Base-by-base conservation (phyloP, 2,113 vertebrate species). In the Aldabrachelys gigantea region DNA sequence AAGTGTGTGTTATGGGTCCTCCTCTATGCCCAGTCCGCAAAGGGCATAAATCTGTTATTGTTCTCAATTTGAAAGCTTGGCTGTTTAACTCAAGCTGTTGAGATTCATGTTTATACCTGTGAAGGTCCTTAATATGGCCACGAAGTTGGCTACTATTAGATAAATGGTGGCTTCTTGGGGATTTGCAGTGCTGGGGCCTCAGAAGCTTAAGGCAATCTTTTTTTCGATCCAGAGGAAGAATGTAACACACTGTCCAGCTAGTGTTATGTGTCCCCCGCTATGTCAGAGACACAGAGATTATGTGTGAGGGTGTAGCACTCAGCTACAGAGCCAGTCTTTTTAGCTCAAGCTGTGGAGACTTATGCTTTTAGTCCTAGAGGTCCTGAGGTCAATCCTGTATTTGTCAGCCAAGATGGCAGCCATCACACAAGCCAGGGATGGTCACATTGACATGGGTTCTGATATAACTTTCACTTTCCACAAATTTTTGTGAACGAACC, bases 1-100 rank as follows among this genome's bases (percentile, higher is more conserved):
- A 27, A 38, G 50, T 2, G 8, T 25, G 1, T 29, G 44, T 8
- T 44, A 89, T n/a, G 49, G 35, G 52, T 0, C 1, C 0, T 21
- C 89, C 22, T 69, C 79, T 84, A 53, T 91, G 17, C 14, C 56
- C 59, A 56, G 53, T n/a, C 76, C 53, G 56, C 0, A 0, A 0
- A 24, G 25, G 0, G 2, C 31, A 80, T 85, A 59, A 94, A 54
- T 3, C 31, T 56, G 1, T 29, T 44, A 12, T 59, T 38, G 11
- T 5, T 93, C 53, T 89, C 9, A 1, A 53, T 52, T 53, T 80
- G 31, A 47, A 6, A 80, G 17, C 2, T 19, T 38, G 5, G 1
- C 31, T 53, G 3, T 49, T 49, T 35, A 44, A 9, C 31, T 72
- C 65, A 72, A 69, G 16, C 7, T n/a, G 16, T n/a, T 16, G 59